Percentiles rank a stretch among this genome's conserved stretches.
phyloP scores from a whole-genome alignment of 2,113 vertebrate genomes.

The Epinephelus lanceolatus region DNA sequence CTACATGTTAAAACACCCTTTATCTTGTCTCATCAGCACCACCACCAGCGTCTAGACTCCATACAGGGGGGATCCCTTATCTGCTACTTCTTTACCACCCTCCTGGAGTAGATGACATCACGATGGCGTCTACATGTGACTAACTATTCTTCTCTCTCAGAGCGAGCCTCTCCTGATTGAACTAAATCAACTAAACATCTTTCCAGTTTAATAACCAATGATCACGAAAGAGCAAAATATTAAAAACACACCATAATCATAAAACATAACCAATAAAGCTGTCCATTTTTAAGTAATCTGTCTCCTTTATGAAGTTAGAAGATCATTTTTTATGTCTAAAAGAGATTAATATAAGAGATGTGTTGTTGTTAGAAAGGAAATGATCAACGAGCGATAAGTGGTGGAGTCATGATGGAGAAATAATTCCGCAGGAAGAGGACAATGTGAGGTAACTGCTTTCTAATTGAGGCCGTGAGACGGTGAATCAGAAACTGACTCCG shows the following conservation, averaged over 20 bases:
- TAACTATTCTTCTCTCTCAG: too few species aligned
- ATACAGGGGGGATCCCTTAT: too few species aligned
- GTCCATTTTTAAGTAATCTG: not conserved
- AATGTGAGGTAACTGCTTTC: slow-evolving; percentile 5
- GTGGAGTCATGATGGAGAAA: not conserved
- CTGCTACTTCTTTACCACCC: too few species aligned
- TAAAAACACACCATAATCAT: not conserved
- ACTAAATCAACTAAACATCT: not conserved
- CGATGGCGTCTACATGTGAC: too few species aligned
- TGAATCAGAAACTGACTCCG: slow-evolving; percentile 30
- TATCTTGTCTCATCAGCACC: too few species aligned
- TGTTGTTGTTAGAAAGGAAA: not conserved
- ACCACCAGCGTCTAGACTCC: too few species aligned
- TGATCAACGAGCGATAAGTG: not conserved
- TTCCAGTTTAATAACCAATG: not conserved
- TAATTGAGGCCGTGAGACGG: slow-evolving; percentile 28
- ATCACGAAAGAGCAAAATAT: not conserved
- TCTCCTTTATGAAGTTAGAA: not conserved
- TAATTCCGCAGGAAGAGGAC: not conserved
- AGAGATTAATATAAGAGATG: not conserved
- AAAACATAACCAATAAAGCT: not conserved
- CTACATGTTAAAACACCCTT: too few species aligned
- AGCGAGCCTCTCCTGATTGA: too few species aligned
- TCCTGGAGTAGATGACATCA: too few species aligned
- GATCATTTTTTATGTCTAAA: not conserved